phyloP scores from a whole-genome alignment of 2,113 vertebrate species.

The Hippocampus barbouri region DNA sequence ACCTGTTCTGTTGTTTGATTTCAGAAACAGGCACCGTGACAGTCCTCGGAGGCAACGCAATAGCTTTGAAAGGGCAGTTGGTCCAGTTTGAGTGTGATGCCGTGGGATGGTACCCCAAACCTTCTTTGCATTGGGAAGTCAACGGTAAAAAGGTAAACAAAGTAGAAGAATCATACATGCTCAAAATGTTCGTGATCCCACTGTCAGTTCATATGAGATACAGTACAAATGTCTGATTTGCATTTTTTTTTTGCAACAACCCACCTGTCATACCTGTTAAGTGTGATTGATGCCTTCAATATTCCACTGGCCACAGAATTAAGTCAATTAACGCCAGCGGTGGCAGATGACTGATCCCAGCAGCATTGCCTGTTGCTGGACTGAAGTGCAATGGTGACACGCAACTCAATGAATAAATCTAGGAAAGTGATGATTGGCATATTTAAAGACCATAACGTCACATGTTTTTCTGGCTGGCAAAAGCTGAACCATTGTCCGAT shows the following conservation, averaged over 20 bases:
- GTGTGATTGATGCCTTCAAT: not conserved
- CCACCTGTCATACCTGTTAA: not conserved
- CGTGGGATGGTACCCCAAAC: conserved; percentile 76
- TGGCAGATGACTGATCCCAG: not conserved
- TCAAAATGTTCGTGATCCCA: not conserved
- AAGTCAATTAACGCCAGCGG: not conserved
- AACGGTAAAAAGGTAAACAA: conserved; percentile 55
- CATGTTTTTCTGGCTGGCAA: not conserved
- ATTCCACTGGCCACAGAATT: conserved; percentile 2
- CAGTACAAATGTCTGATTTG: no score
- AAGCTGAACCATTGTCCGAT: not conserved
- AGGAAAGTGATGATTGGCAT: not conserved
- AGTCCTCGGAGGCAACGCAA: conserved; percentile 61
- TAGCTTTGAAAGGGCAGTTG: conserved; percentile 64
- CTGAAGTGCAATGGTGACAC: not conserved
- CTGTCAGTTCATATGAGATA: not conserved
- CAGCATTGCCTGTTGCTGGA: not conserved
- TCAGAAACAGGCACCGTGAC: conserved; percentile 78
- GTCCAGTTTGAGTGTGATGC: conserved; percentile 76
- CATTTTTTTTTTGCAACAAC: not conserved
- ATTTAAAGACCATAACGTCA: not conserved
- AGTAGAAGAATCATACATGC: not conserved
- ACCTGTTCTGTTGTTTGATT: conserved; percentile 21
- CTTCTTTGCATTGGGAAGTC: conserved; percentile 76
- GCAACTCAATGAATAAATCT: not conserved